Base-by-base conservation (phyloP, 2,888 invertebrate genomes). In the Synanthedon myopaeformis region DNA sequence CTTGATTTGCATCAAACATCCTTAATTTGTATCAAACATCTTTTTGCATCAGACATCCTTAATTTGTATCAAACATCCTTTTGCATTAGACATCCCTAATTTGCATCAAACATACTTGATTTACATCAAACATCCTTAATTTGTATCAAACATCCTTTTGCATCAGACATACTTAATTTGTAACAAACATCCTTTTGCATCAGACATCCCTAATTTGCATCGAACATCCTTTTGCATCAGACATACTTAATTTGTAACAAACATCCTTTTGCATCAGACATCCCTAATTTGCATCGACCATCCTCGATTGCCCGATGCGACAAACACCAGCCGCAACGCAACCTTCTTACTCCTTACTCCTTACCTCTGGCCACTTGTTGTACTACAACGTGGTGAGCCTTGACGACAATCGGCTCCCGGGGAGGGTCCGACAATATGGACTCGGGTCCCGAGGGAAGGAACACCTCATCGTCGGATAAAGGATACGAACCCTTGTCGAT, bases 381-480 rank as follows among this genome's bases (percentile, higher is more conserved):
- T 1, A 67, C 61, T 4, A 66, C 65, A 6, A 58, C 59, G 52
- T 61, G 60, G 56, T 70, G 58, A 51, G 65, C 42, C 58, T 69
- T 58, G 52, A 76, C 56, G 58, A 59, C 6, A 66, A 59, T 54
- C 51, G 61, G 62, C 11, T 41, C 28, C 42, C 59, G 55, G 4
- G 52, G 53, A 10, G 58, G 52, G 10, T 57, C 55, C 11, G 54
- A 55, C 6, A 59, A 52, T 14, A 52, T 10, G 41, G 51, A 14
- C 35, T 51, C 12, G 1, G 48, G 11, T 42, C 53, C 51, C 14
- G 53, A 48, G 4, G 54, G 45, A 41, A 76, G 63, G 71, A 87
- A 87, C 54, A 85, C 86, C 54, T 88, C 86, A 54, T 84, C 83
- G 54, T 86, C 86, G 0, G 79, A 78, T 12, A 80, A 66, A 52